Conservation (phyloP, 2,113 vertebrate species). For the Ammodytes marinus region DNA sequence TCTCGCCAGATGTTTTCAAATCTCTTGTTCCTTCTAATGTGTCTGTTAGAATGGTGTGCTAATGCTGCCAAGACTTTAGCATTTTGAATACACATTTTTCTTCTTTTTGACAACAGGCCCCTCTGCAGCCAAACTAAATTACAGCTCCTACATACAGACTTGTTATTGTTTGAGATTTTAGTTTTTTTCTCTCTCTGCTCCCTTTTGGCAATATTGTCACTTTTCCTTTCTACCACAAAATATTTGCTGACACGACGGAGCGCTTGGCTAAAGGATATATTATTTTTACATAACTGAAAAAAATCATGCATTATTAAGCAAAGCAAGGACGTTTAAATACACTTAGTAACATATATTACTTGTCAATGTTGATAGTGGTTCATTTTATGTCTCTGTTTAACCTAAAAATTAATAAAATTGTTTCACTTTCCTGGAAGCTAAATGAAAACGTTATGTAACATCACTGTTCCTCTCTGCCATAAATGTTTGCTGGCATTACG, state of each 20-base stretch:
- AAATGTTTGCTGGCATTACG: slow-evolving; percentile 1
- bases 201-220: not conserved
- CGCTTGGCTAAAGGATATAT: too few species aligned
- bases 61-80: not conserved
- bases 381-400: not conserved
- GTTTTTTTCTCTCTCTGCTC: slow-evolving; percentile 1
- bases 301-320: not conserved
- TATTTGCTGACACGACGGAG: not conserved
- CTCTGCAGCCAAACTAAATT: not conserved
- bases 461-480: not conserved
- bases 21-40: not conserved
- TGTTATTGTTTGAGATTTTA: not conserved
- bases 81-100: slow-evolving; percentile 13
- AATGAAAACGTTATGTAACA: not conserved
- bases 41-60: not conserved
- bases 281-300: not conserved
- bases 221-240: not conserved
- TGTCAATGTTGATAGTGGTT: not conserved
- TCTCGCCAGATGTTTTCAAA: slow-evolving; percentile 30
- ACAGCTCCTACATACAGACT: too few species aligned
- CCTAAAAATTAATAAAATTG: not conserved
- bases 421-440: not conserved
- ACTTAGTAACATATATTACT: not conserved
- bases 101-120: slow-evolving; percentile 17
- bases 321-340: too few species aligned